Base-by-base conservation (phyloP, 2,797 vertebrate genomes). In the Typhlichthys subterraneus region DNA sequence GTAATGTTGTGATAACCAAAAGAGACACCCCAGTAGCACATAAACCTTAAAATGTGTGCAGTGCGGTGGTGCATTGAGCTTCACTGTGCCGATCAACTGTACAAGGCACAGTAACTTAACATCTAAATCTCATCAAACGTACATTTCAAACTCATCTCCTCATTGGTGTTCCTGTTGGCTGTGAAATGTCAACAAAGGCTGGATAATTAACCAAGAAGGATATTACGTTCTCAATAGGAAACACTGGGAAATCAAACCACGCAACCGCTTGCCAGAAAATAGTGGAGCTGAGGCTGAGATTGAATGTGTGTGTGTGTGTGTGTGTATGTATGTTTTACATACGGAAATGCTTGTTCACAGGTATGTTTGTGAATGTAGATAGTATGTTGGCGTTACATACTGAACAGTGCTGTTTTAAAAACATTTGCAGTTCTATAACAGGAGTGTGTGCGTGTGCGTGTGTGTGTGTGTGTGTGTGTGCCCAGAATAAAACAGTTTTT, bases 221-320 rank as follows among this genome's bases (percentile, higher is more conserved):
- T 69, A 76, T 81, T 66, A 81, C 69, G 82, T 73, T 84, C 85
- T 86, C 57, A 86, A 77, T 29, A 72, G 61, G 51, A 74, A 55
- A 68, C 57, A 69, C 68, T 55, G 52, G 63, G 75, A 79, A 83
- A 79, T 76, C 69, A 55, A 74, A 23, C 3, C 3, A 63, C 47
- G 61, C 69, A 66, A 57, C 67, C 63, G 48, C 42, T 67, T 70
- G 57, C 71, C 53, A 72, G 66, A 13, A 59, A 73, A 57, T 56
- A 59, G 33, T 46, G 53, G 15, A 73, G 53, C 14, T 46, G 12
- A 23, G 48, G 54, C 33, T 19, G 4, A 31, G 4, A 57, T 31
- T 53, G 56, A 45, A 1, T 64, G 33, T 47, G 29, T 58, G 54
- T 62, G 42, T 55, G 60, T 64, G 33, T 17, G 15, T n/a, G n/a